Base-by-base conservation (phyloP, 2,797 vertebrate species). In the Hoplostethus atlanticus region DNA sequence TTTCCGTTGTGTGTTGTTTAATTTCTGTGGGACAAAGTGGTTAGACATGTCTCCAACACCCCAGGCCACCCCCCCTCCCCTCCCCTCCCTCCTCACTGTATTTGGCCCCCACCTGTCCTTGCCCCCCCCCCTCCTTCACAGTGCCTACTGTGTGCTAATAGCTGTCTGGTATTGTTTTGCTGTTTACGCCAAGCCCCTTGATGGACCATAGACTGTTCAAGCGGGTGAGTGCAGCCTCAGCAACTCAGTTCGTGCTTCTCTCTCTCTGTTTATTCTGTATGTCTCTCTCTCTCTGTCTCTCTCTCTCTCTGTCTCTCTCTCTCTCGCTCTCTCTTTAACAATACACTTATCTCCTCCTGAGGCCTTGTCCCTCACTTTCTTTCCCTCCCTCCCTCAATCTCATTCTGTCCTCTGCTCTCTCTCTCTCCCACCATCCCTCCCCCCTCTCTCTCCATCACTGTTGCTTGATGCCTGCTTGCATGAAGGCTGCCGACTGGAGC, bases 151-250 rank as follows among this genome's bases (percentile, higher is more conserved):
- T 96, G 87, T 98, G 97, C 97, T 99, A 99, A 99, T 98, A 97
- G 97, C 96, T 98, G 93, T 99, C 94, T 98, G 98, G 96, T 98
- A 95, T 99, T 98, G 96, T 99, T 98, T 99, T 97, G 96, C 97
- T 96, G 95, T 97, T 95, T 94, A 95, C 93, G 96, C 95, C 93
- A 98, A 99, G 98, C 98, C 98, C 98, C 94, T 98, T 99, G 97
- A 97, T 97, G 98, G 98, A 99, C 97, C 98, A 96, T 99, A 98
- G 98, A 96, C 98, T 98, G 97, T 99, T 97, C 97, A 97, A 97
- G 97, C 97, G 97, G 98, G 98, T 99, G 98, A 99, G 98, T 99
- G 94, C 95, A 97, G 97, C 95, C 96, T 97, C 95, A 98, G 97
- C 96, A 94, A 96, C 96, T 95, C 95, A 96, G 95, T 95, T 92